phyloP scores from a whole-genome alignment of 2,888 invertebrate genomes.

The Caenorhabditis plicata region DNA sequence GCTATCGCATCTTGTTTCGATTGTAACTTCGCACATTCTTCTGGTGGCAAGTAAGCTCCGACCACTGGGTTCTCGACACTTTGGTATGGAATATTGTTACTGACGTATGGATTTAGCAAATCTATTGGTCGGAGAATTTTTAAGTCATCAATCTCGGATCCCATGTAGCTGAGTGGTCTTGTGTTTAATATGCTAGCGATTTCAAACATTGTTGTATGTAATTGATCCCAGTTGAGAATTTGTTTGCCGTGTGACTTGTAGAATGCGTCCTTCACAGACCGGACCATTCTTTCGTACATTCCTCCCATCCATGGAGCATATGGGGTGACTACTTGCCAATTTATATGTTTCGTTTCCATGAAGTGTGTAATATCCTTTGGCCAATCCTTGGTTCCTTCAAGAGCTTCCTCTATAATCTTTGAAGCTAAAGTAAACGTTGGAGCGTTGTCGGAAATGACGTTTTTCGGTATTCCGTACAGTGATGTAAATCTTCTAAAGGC shows the following conservation, averaged over 20 bases:
- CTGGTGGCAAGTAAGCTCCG: slow-evolving; percentile 11
- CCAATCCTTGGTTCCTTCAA: too few relatives aligned
- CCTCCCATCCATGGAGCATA: slow-evolving; percentile 18
- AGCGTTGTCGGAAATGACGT: slow-evolving; percentile 47
- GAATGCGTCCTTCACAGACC: slow-evolving; percentile 4
- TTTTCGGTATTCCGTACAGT: slow-evolving; percentile 12
- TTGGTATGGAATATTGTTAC: background rate
- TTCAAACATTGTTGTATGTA: slow-evolving; percentile 10
- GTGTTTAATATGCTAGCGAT: slow-evolving; percentile 14
- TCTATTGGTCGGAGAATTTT: slow-evolving; percentile 19
- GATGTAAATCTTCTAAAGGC: slow-evolving; percentile 24
- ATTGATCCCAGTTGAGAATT: background rate
- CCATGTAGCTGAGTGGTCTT: slow-evolving; percentile 13
- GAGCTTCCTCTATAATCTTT: slow-evolving; percentile 40
- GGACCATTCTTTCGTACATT: slow-evolving; percentile 12
- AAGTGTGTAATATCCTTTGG: too few relatives aligned
- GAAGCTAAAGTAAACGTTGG: slow-evolving; percentile 65
- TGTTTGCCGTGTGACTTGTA: slow-evolving; percentile 3
- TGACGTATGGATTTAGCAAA: slow-evolving; percentile 11
- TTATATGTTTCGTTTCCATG: background rate
- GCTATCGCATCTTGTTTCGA: slow-evolving; percentile 7
- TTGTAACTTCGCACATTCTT: background rate
- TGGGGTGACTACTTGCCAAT: slow-evolving; percentile 7
- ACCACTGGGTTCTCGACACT: background rate
- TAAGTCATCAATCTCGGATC: slow-evolving; percentile 4